Base-by-base conservation (phyloP, 1,140 invertebrate genomes). In the Rhopalosiphum padi region DNA sequence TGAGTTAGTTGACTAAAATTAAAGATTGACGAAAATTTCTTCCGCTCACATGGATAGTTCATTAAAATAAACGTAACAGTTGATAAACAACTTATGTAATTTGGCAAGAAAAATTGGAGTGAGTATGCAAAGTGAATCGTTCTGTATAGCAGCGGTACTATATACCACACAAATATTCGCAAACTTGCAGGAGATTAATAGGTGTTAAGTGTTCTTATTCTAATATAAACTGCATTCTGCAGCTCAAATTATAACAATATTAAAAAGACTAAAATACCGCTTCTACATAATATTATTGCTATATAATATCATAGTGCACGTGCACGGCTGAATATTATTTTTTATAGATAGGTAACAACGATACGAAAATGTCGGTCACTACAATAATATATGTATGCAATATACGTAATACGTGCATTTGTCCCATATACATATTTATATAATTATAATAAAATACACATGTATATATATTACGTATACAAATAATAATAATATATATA, bases 401-500 rank as follows among this genome's bases (percentile, higher is more conserved):
- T 30, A 30, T 77, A n/a, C 18, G 60, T 21, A 77, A n/a, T 77
- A 77, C 60, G 60, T 77, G 60, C 30, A 77, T 77, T 77, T 77
- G 60, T 35, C 60, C 30, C 30, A 77, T 77, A n/a, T 77, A 77
- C n/a, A 77, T 77, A 77, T 15, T 77, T 77, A 77, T 77, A 77
- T 77, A 77, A 77, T 77, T 18, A 77, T n/a, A 77, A 77, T 77
- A 77, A 77, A 77, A 77, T n/a, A 77, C 60, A 68, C n/a, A 18
- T 41, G 2, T 41, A 41, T 41, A 41, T 41, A 41, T 41, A 3
- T 15, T 77, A 11, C 30, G n/a, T 77, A n/a, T 77, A n/a, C n/a
- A 77, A 77, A 77, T 77, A n/a, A n/a, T 18, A n/a, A 77, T 77
- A 77, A 18, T 77, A 6, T 68, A 11, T 68, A 30, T n/a, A 15